Base-by-base conservation (phyloP, 1,140 invertebrate genomes). In the Paraescarpia echinospica region DNA sequence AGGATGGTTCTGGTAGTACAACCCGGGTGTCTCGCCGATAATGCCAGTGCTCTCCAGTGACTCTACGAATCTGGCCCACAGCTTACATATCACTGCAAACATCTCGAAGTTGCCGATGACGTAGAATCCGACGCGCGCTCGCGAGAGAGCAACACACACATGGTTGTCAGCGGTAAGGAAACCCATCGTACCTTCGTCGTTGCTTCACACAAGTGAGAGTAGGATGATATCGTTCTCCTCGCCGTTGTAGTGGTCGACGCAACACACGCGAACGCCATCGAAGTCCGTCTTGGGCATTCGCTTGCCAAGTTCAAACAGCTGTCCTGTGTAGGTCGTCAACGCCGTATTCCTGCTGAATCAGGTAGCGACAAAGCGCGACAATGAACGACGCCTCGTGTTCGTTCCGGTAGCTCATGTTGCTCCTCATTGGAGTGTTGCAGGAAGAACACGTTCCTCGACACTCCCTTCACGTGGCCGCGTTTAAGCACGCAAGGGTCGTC, bases 201-300 rank as follows among this genome's bases (percentile, higher is more conserved):
- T 94, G 95, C 97, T 98, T 92, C 98, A 96, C 1, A 98, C 98
- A 5, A 98, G 96, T 0, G 98, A 98, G 5, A 98, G 94, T 2
- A 98, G 94, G 93, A 98, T 97, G 51, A 98, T 98, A 94, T 98
- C 97, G 34, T 97, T n/a, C n/a, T n/a, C n/a, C n/a, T n/a, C n/a
- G n/a, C n/a, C n/a, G n/a, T n/a, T n/a, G n/a, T n/a, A n/a, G 92
- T 94, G 94, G 89, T 94, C 94, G 27, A 94, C 93, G 33, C 93
- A 33, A 27, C 93, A 94, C n/a, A 94, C 35, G n/a, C 93, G 48
- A 34, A 94, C 92, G 22, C 91, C 92, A 59, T 33, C 33, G n/a
- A 33, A n/a, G 35, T 34, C 41, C 33, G 27, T 92, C 0, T 77
- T 92, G 41, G 35, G 14, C 89, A 35, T 92, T 93, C 34, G 34